Evolutionary conservation across 2,888 invertebrate species (phyloP), one percentile per base, ranked within the genome.

Genomic region (Notodonta ziczac): DNA sequence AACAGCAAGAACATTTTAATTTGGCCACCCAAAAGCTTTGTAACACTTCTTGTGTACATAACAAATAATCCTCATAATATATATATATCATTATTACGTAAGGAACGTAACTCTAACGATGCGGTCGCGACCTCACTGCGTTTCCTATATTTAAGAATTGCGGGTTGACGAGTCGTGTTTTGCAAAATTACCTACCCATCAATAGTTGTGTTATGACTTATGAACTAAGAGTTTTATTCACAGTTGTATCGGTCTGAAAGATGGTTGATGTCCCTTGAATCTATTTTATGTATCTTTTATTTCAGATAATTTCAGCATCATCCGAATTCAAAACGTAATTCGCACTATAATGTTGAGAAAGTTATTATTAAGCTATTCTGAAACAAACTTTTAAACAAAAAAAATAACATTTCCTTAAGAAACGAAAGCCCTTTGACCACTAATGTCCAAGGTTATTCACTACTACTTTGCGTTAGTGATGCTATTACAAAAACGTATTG

Each of bases 111-210:
- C 51, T n/a, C 48, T 48, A 51, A 51, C 32, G 52, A 32, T 56
- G 24, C 12, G 56, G 44, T 56, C 44, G 13, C 56, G 13, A 24
- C 24, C 56, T 46, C 56, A 46, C 46, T 13, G 40, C 50, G 24
- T 51, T 57, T 57, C 57, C 57, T 52, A 16, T 50, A 57, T 57
- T 57, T 57, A 50, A 57, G 51, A 10, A 13, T 13, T 52, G 52
- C 52, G 52, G 52, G 52, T 10, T 52, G 13, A 32, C 5, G 2
- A 24, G 52, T 52, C 52, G 52, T 52, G 52, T 13, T 52, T 52
- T 52, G 32, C 12, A 52, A 5, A 12, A 52, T 52, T 32, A 52
- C 51, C 32, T 24, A 24, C 24, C 24, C 51, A 52, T 57, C 42
- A 55, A 50, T 57, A 57, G 39, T 24, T 32, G 32, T 50, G 50